phyloP scores from a whole-genome alignment of 2,888 invertebrate species.

The Polydrusus pterygomalis region DNA sequence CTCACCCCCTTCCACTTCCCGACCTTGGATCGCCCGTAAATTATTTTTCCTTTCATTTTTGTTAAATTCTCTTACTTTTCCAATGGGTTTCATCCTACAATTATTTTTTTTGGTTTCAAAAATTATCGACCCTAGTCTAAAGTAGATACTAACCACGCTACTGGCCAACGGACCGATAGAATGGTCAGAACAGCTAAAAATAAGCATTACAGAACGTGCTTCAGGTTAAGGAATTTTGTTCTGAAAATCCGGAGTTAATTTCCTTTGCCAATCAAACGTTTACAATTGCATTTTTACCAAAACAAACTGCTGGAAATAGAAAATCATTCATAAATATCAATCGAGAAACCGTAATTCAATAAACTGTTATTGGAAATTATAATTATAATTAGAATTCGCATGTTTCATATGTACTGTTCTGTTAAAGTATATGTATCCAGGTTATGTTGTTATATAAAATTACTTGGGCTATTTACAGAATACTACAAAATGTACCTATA shows the following conservation, averaged over 20 bases:
- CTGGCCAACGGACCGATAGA: not conserved
- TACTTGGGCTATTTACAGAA: slow-evolving; percentile 8
- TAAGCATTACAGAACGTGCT: slow-evolving; percentile 4
- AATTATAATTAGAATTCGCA: slow-evolving; percentile 14
- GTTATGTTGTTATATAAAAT: not conserved
- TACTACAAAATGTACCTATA: slow-evolving; percentile 9
- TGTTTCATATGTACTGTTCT: too few relatives aligned
- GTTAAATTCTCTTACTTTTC: too few relatives aligned
- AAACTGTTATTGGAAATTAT: slow-evolving; percentile 9
- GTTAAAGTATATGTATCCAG: too few relatives aligned
- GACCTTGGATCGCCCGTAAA: too few relatives aligned
- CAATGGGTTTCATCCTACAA: too few relatives aligned
- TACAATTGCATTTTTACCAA: slow-evolving; percentile 21
- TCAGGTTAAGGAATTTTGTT: slow-evolving; percentile 7
- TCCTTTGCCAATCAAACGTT: slow-evolving; percentile 21
- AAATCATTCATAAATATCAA: slow-evolving; percentile 28
- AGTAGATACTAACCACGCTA: too few relatives aligned
- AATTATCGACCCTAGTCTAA: too few relatives aligned
- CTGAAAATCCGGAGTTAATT: slow-evolving; percentile 9
- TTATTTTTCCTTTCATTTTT: too few relatives aligned
- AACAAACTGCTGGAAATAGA: slow-evolving; percentile 15
- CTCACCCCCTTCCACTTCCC: too few relatives aligned
- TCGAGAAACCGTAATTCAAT: not conserved
- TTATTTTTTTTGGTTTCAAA: too few relatives aligned
- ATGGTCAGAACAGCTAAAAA: slow-evolving; percentile 8